Evolutionary conservation across 2,888 invertebrate species (phyloP).

Genomic region (Crepidodera aurea): DNA sequence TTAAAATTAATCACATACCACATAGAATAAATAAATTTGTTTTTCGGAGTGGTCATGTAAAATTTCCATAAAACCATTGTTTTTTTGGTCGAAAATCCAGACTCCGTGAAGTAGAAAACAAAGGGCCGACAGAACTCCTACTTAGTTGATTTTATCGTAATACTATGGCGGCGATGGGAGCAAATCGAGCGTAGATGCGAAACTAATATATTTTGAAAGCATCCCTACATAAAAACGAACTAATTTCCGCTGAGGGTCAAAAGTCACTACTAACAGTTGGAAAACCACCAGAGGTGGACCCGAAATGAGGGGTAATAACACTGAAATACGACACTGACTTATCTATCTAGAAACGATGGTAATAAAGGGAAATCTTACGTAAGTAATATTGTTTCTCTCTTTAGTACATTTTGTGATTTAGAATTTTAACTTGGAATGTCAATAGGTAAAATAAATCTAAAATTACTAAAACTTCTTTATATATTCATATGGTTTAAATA

Average conservation of each 20-base stretch:
- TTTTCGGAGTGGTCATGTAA: background rate
- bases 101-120: conserved; percentile 24
- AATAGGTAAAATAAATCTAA: too few relatives aligned
- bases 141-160: conserved; percentile 51
- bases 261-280: conserved; percentile 56
- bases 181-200: conserved; percentile 57
- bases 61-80: background rate
- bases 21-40: too few relatives aligned
- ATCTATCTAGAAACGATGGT: too few relatives aligned
- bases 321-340: too few relatives aligned
- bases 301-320: background rate
- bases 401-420: too few relatives aligned
- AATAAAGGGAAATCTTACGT: too few relatives aligned
- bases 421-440: too few relatives aligned
- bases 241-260: conserved; percentile 58
- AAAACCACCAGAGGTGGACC: conserved; percentile 37
- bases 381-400: too few relatives aligned
- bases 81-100: conserved; percentile 8
- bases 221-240: conserved; percentile 58
- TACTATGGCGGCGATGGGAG: conserved; percentile 52
- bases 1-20: too few relatives aligned
- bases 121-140: conserved; percentile 22
- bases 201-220: conserved; percentile 56
- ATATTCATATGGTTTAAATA: too few relatives aligned
- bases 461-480: too few relatives aligned